Evolutionary conservation across 1,140 invertebrate species (phyloP).

Genomic region (Lasaia peninsularis): DNA sequence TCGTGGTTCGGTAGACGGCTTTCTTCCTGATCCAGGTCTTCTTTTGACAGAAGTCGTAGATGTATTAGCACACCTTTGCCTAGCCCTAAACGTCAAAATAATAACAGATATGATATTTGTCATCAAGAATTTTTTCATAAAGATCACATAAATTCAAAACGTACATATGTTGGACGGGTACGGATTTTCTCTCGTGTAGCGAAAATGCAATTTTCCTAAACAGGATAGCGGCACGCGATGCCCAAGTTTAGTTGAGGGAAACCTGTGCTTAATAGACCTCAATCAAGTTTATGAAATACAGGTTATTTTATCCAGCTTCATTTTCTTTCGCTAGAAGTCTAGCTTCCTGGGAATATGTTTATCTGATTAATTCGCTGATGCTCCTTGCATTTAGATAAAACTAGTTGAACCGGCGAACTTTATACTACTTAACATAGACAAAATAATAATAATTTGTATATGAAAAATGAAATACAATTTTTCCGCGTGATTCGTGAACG

Average conservation of each 20-base stretch:
- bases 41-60: too few relatives aligned
- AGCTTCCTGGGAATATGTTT: too few relatives aligned
- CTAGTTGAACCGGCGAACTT: too few relatives aligned
- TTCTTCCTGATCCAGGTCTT: too few relatives aligned
- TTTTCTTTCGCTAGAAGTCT: neutral
- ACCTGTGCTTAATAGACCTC: conserved; percentile 8
- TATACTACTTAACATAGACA: too few relatives aligned
- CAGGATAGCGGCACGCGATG: conserved; percentile 4
- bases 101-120: neutral
- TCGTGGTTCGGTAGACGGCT: too few relatives aligned
- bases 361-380: neutral
- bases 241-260: conserved; percentile 1
- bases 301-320: neutral
- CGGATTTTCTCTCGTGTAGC: conserved; percentile 5
- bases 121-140: neutral
- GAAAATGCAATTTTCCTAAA: conserved; percentile 8
- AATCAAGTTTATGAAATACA: neutral
- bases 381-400: too few relatives aligned
- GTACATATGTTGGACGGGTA: neutral
- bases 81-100: neutral
- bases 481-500: too few relatives aligned
- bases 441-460: too few relatives aligned
- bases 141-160: neutral
- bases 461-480: too few relatives aligned
- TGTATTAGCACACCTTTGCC: too few relatives aligned